phyloP scores from a whole-genome alignment of 2,113 vertebrate species.

The Poicephalus gulielmi region DNA sequence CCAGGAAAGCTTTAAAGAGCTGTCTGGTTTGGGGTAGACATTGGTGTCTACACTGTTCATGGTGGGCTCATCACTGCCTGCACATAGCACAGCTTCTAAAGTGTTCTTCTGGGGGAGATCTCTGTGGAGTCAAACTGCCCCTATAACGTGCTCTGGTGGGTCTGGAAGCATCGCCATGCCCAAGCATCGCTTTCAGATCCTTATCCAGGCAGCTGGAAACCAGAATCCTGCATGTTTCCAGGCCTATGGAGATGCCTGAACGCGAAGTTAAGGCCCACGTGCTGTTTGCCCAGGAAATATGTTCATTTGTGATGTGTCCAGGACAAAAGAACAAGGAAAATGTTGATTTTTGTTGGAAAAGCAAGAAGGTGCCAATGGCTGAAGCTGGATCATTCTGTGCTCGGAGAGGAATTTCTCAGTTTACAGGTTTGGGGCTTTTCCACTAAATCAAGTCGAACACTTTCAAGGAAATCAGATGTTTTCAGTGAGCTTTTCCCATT shows the following conservation, averaged over 20 bases:
- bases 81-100: background rate
- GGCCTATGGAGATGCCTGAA: background rate
- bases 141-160: background rate
- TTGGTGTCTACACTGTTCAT: fast-evolving
- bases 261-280: background rate
- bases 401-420: background rate
- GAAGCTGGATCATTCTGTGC: background rate
- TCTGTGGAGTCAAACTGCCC: background rate
- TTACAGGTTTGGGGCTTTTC: background rate
- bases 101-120: too few relatives aligned
- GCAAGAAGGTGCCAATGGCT: background rate
- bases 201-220: background rate
- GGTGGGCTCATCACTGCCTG: fast-evolving
- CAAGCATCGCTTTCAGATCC: fast-evolving
- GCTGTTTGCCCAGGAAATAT: background rate
- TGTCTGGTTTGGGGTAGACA: background rate
- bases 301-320: background rate
- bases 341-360: background rate
- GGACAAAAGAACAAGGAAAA: background rate
- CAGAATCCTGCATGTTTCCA: fast-evolving
- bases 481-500: background rate
- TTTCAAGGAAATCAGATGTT: background rate
- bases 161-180: fast-evolving
- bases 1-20: background rate
- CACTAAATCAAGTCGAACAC: background rate